These are phyloP conservation scores for Zingel zingel DNA, from an alignment of 2,113 vertebrate genomes.

Conservation along the genomic window DNA sequence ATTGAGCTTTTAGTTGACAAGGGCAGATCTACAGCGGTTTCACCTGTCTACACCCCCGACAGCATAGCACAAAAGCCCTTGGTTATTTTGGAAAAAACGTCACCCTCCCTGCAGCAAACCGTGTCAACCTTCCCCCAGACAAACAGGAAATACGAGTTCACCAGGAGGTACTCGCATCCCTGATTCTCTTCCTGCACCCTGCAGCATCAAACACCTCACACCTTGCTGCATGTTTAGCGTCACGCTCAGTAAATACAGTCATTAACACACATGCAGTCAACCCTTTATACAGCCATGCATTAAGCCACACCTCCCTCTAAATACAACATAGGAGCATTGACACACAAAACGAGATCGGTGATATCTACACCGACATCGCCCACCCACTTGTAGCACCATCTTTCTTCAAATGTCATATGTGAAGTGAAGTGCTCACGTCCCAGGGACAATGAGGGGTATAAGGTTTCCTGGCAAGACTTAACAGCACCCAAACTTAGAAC, in stretches of 20 bases:
- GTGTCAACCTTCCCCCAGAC: conserved; percentile 23
- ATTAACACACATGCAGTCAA: conserved; percentile 4
- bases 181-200: conserved; percentile 32
- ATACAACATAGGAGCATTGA: background rate
- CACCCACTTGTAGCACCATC: conserved; percentile 53
- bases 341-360: background rate
- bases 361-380: conserved; percentile 9
- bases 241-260: conserved; percentile 33
- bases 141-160: conserved; percentile 37
- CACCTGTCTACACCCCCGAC: conserved; percentile 50
- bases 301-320: background rate
- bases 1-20: conserved; percentile 49
- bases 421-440: conserved; percentile 73
- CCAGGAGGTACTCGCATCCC: background rate
- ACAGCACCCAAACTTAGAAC: conserved; percentile 84
- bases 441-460: conserved; percentile 83
- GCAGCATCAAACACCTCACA: conserved; percentile 37
- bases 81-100: conserved; percentile 63
- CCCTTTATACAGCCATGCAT: background rate
- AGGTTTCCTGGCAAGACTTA: conserved; percentile 84
- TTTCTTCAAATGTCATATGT: conserved; percentile 84
- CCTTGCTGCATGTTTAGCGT: conserved; percentile 25
- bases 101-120: conserved; percentile 35
- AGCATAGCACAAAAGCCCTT: conserved; percentile 20
- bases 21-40: conserved; percentile 49